phyloP scores from a whole-genome alignment of 1,140 invertebrate species.

The Gonioctena quinquepunctata region DNA sequence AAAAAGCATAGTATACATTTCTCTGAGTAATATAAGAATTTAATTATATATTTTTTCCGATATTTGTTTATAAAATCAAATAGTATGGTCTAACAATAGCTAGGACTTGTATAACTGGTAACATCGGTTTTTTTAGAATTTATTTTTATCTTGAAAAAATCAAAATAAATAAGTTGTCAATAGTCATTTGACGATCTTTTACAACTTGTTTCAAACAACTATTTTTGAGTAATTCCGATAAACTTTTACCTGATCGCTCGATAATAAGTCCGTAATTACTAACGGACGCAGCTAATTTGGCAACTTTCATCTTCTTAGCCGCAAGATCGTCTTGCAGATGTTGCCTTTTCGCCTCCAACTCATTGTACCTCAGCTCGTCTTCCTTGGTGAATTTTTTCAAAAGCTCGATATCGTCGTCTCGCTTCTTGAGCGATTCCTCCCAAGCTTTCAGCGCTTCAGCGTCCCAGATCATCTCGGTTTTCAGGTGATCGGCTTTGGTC shows the following conservation, averaged over 20 bases:
- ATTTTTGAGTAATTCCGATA: neutral
- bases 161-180: no score
- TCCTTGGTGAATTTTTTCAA: conserved; percentile 68
- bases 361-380: conserved; percentile 65
- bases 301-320: conserved; percentile 55
- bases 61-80: no score
- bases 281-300: conserved; percentile 58
- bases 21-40: no score
- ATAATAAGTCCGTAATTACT: conserved; percentile 60
- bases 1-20: no score
- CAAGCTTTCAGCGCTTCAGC: conserved; percentile 64
- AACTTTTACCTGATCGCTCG: conserved; percentile 52
- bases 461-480: conserved; percentile 64
- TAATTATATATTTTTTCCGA: no score
- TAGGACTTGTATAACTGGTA: no score
- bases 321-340: conserved; percentile 60
- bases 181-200: no score
- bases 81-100: no score
- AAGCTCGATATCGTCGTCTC: conserved; percentile 63
- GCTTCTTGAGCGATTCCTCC: conserved; percentile 65
- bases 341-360: conserved; percentile 59
- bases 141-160: no score
- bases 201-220: no score
- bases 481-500: conserved; percentile 62
- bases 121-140: no score